phyloP scores from a whole-genome alignment of 2,797 vertebrate genomes.

The Falco novaeseelandiae region DNA sequence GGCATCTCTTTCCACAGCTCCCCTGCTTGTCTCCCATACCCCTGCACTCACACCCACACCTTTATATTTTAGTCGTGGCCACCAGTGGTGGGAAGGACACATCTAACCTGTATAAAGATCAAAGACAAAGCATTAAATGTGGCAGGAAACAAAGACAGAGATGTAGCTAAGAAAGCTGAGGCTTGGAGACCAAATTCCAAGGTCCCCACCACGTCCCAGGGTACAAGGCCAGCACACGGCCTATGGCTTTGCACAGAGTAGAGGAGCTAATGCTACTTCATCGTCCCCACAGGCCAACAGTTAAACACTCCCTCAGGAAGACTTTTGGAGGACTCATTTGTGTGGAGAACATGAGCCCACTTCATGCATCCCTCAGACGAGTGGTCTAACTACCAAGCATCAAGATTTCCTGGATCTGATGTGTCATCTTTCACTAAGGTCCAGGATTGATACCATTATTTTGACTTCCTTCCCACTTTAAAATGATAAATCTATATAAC shows the following conservation, averaged over 20 bases:
- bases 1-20: neutral
- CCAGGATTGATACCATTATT: neutral
- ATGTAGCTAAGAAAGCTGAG: neutral
- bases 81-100: neutral
- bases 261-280: neutral
- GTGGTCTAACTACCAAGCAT: neutral
- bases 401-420: neutral
- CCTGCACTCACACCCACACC: fast-evolving
- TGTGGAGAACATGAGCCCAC: neutral
- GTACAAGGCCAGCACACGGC: neutral
- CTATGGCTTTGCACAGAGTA: neutral
- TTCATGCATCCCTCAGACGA: neutral
- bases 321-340: neutral
- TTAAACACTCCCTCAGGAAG: neutral
- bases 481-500: neutral
- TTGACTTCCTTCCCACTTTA: neutral
- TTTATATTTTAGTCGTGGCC: neutral
- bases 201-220: fast-evolving
- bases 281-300: fast-evolving
- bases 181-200: neutral
- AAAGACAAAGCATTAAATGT: neutral
- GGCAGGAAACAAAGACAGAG: neutral
- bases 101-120: neutral
- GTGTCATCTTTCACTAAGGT: neutral
- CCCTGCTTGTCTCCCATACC: neutral